phyloP scores from a whole-genome alignment of 2,113 vertebrate species.

The Oncorhynchus mykiss region DNA sequence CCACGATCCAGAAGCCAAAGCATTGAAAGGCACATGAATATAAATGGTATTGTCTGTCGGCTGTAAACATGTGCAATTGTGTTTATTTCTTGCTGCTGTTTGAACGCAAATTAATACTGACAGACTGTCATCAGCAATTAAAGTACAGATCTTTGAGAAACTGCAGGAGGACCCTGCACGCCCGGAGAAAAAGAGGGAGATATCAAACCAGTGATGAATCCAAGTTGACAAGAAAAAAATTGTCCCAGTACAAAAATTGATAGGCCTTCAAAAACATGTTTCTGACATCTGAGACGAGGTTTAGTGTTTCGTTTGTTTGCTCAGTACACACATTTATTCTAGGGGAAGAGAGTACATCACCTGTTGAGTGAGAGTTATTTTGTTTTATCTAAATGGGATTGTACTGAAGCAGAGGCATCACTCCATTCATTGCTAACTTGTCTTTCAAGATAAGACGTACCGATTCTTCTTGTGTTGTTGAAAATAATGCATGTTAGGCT shows the following conservation, averaged over 20 bases:
- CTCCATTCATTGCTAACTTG: constrained; percentile 7
- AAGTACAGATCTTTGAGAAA: constrained; percentile 29
- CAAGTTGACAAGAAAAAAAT: constrained; percentile 2
- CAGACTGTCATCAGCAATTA: constrained; percentile 50
- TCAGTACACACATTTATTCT: background rate
- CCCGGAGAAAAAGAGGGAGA: constrained; percentile 13
- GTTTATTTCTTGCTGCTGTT: constrained; percentile 25
- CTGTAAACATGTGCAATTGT: constrained; percentile 11
- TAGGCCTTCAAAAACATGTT: background rate
- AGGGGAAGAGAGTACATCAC: background rate
- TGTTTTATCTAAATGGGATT: constrained; percentile 16
- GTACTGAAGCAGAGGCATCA: constrained; percentile 3
- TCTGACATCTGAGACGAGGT: background rate
- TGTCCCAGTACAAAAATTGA: too few relatives aligned
- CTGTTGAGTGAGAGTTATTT: constrained; percentile 14
- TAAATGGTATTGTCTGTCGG: background rate
- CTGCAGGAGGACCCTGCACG: constrained; percentile 19
- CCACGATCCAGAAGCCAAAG: background rate
- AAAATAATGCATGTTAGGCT: background rate
- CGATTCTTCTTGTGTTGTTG: background rate
- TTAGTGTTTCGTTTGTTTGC: background rate
- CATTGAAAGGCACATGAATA: background rate
- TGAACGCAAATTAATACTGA: constrained; percentile 35
- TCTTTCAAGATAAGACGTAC: constrained; percentile 14
- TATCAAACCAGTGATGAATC: constrained; percentile 5